A percentile compares a stretch with the other conserved stretches of the same genome.
Conservation (phyloP, 2,888 invertebrate genomes). For the Nomada flava region DNA sequence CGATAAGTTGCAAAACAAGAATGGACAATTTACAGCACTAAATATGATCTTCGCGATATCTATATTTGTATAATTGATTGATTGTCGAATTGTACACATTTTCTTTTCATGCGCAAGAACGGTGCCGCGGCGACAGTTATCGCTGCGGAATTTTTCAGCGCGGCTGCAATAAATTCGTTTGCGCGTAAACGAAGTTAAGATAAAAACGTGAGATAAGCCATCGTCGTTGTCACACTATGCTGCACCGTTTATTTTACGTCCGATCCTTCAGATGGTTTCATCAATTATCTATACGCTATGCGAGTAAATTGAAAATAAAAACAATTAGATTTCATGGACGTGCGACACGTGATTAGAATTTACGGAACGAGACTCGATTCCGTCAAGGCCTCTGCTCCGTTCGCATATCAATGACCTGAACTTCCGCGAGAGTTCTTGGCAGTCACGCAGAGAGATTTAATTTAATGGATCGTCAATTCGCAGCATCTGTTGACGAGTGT, state of each 20-base stretch:
- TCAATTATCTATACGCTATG: not conserved
- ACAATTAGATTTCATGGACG: not conserved
- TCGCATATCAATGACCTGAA: constrained; percentile 66
- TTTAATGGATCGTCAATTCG: constrained; percentile 44
- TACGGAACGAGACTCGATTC: constrained; percentile 25
- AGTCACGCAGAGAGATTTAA: constrained; percentile 42
- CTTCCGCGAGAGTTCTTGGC: constrained; percentile 27
- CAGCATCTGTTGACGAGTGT: constrained; percentile 25
- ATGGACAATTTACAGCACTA: not conserved
- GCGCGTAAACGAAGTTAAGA: constrained; percentile 28
- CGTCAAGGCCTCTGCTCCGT: constrained; percentile 51
- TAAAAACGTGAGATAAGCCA: constrained; percentile 43
- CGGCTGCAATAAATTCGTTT: constrained; percentile 31
- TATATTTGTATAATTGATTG: no score
- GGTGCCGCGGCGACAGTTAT: not conserved
- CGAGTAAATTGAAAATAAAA: not conserved
- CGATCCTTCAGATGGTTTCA: not conserved
- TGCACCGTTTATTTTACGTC: not conserved
- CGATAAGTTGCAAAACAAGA: no score
- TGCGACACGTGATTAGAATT: constrained; percentile 59
- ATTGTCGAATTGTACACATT: not conserved
- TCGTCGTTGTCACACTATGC: constrained; percentile 10
- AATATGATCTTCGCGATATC: not conserved
- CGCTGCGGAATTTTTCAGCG: not conserved
- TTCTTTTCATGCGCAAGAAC: not conserved